These are phyloP conservation scores for Pontoporia blainvillei DNA, from an alignment of 2,113 vertebrate species.

Conservation along the genomic window DNA sequence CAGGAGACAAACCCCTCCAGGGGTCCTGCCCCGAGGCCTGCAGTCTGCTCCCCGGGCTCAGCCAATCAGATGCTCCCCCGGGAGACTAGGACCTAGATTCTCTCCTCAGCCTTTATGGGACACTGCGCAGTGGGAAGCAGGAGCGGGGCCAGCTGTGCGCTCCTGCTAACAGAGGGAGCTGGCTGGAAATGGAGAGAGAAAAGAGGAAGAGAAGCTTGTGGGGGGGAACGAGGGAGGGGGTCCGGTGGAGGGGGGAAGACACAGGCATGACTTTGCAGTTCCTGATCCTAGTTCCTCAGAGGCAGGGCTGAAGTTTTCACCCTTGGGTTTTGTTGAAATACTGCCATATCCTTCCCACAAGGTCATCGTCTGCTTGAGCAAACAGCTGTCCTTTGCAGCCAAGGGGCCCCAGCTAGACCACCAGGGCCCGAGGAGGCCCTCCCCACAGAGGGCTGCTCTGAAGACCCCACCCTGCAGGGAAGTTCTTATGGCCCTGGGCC, in stretches of 20 bases:
- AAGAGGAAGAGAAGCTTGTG: neutral
- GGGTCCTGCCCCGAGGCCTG: neutral
- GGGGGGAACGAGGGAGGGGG: neutral
- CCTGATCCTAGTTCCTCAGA: slow-evolving; percentile 26
- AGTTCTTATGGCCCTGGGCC: neutral
- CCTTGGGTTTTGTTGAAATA: neutral
- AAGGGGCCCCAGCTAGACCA: no score
- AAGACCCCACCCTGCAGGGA: neutral
- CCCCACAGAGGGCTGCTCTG: neutral
- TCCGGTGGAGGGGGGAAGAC: neutral
- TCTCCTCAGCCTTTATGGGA: no score
- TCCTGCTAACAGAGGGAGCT: neutral
- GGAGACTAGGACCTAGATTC: neutral
- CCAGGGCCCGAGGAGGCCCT: neutral
- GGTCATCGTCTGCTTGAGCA: neutral
- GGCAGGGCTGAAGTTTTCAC: neutral
- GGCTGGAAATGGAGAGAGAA: neutral
- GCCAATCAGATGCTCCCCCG: neutral
- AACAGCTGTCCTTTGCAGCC: neutral
- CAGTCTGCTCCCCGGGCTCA: neutral
- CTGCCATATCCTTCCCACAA: neutral
- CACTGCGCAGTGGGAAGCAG: neutral
- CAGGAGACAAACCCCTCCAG: neutral
- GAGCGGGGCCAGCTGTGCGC: rapidly evolving
- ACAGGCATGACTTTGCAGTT: neutral